Evolutionary conservation across 2,797 vertebrate species (phyloP).

Genomic region (Pachyuromys duprasi): DNA sequence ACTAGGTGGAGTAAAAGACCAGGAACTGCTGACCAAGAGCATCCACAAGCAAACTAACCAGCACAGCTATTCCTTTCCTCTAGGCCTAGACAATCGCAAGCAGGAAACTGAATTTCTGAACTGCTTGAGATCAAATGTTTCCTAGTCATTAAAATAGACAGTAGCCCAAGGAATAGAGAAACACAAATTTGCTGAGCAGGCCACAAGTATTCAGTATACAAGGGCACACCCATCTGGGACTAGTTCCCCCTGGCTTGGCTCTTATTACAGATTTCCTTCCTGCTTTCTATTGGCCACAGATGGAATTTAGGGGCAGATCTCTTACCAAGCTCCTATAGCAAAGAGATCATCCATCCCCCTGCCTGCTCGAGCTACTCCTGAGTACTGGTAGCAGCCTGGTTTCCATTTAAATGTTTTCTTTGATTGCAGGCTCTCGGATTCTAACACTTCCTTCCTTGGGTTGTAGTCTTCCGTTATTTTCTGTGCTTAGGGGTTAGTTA

Average conservation of each 20-base stretch:
- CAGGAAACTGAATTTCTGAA: background rate
- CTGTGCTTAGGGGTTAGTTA: background rate
- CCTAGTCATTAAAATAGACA: constrained; percentile 57
- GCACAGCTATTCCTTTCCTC: background rate
- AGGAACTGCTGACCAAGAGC: background rate
- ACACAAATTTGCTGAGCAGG: constrained; percentile 70
- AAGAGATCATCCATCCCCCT: background rate
- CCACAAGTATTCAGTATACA: constrained; percentile 14
- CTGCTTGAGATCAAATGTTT: constrained; percentile 52
- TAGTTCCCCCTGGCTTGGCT: constrained; percentile 32
- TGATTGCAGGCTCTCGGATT: constrained; percentile 43
- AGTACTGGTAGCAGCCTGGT: constrained; percentile 42
- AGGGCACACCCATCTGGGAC: constrained; percentile 70
- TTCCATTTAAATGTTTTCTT: constrained; percentile 67
- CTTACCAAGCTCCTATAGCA: constrained; percentile 44
- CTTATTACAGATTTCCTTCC: constrained; percentile 60
- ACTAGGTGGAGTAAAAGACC: constrained; percentile 75
- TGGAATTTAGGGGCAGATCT: constrained; percentile 68
- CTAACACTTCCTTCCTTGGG: constrained; percentile 61
- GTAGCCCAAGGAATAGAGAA: constrained; percentile 53
- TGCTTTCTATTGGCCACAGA: constrained; percentile 65
- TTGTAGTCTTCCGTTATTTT: constrained; percentile 47
- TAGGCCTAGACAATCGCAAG: constrained; percentile 3
- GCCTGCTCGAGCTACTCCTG: background rate
- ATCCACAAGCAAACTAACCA: background rate